Conservation (phyloP, 2,113 vertebrate species). For the Hippocampus barbouri region DNA sequence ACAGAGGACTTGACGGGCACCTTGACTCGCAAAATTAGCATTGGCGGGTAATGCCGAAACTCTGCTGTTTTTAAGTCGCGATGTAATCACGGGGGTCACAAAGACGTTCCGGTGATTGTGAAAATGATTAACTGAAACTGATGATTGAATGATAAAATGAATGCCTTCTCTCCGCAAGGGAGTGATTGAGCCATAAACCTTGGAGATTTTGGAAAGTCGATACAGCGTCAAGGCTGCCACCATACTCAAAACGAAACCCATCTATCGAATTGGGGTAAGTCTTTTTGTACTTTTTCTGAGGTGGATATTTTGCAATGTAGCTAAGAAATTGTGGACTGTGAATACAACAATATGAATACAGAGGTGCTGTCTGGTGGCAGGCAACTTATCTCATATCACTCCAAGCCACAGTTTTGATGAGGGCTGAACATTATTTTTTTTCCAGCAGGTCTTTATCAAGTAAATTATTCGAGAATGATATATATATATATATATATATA, state of each 20-base stretch:
- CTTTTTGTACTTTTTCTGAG: not conserved
- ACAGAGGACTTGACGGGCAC: not conserved
- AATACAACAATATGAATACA: no score
- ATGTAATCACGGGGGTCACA: no score
- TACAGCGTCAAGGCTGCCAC: not conserved
- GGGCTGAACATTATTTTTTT: no score
- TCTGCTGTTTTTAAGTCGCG: no score
- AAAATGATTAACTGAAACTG: not conserved
- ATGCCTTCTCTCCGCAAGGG: constrained; percentile 12
- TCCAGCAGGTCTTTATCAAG: no score
- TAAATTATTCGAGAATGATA: no score
- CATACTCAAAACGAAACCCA: not conserved
- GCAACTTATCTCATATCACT: not conserved
- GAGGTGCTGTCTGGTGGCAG: no score
- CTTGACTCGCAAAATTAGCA: not conserved
- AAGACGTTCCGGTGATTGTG: no score
- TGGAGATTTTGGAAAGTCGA: not conserved
- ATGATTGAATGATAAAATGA: not conserved
- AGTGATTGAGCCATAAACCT: not conserved
- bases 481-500: no score
- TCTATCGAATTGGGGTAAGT: not conserved
- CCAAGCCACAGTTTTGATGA: not conserved
- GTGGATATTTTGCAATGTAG: no score
- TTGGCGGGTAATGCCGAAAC: not conserved
- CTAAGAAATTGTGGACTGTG: no score